Evolutionary conservation across 2,888 invertebrate species (phyloP), one percentile per base, ranked within the genome.

Genomic region (Melitaea athalia): DNA sequence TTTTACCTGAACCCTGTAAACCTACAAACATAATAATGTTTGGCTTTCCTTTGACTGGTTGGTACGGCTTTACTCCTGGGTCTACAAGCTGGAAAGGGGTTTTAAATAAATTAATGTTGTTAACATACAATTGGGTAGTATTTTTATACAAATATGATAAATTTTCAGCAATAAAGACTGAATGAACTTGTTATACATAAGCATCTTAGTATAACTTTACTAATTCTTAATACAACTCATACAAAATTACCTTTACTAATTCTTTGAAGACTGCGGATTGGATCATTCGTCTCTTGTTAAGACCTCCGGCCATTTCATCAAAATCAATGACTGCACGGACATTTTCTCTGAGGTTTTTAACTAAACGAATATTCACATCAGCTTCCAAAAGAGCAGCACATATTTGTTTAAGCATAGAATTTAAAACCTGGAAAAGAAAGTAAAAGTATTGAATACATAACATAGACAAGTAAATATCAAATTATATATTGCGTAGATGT

Each of bases 11-110:
- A 72, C 99, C 99, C 93, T 99, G 99, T 12, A 99, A 94, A 81
- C 99, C 99, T 64, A 99, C 99, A 94, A 99, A 99, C 99, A 99
- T 99, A 77, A 99, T 97, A 24, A 99, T 94, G 89, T 99, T 99
- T 57, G 97, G 95, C 82, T 96, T 96, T 63, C 98, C 99, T 92
- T 99, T 99, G 0, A 96, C 93, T 57, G 99, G 99, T 82, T 97
- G 97, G 93, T 97, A 99, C 5, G 99, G 97, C 85, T 99, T 99
- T 0, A 99, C 99, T 70, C 98, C 98, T 31, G 99, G 99, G 92
- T 99, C 99, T 62, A 99, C 98, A 67, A 99, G 93, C 96, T 97
- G 86, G 64, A 82, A 82, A 77, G 76, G 53, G 59, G 12, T 49
- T 55, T 8, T 45, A 11, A 5, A 59, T 14, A 62, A 24, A 24